Conservation (phyloP, 1,140 invertebrate species). For the Dendrolimus kikuchii region DNA sequence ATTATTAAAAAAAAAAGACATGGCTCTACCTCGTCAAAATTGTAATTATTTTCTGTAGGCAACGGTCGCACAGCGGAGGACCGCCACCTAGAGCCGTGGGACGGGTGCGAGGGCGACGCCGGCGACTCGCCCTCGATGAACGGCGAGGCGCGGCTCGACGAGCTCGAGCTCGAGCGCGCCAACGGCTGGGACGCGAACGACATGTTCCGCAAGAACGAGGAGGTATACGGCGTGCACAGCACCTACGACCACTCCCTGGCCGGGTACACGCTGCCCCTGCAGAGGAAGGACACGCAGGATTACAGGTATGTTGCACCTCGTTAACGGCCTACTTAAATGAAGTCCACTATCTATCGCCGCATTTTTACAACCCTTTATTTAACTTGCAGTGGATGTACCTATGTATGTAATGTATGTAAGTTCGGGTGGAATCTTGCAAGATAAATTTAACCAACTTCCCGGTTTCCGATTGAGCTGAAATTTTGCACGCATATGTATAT, state of each 20-base stretch:
- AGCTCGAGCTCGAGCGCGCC: constrained; percentile 77
- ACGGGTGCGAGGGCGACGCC: constrained; percentile 74
- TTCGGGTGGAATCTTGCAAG: no score
- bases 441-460: no score
- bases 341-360: background rate
- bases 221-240: constrained; percentile 89
- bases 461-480: no score
- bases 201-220: constrained; percentile 95
- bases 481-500: no score
- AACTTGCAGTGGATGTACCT: no score
- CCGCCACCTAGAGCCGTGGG: constrained; percentile 92
- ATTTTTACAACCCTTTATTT: background rate
- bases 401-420: no score
- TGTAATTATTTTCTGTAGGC: no score
- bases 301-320: constrained; percentile 74
- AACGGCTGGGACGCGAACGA: constrained; percentile 97
- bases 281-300: constrained; percentile 88
- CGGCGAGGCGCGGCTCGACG: constrained; percentile 71
- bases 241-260: constrained; percentile 89
- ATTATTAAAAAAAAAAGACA: no score
- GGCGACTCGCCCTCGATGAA: constrained; percentile 70
- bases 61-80: constrained; percentile 75
- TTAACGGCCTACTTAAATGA: background rate
- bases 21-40: no score
- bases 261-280: constrained; percentile 90